Evolutionary conservation across 2,888 invertebrate species (phyloP).

Genomic region (Flexamia atlantica): DNA sequence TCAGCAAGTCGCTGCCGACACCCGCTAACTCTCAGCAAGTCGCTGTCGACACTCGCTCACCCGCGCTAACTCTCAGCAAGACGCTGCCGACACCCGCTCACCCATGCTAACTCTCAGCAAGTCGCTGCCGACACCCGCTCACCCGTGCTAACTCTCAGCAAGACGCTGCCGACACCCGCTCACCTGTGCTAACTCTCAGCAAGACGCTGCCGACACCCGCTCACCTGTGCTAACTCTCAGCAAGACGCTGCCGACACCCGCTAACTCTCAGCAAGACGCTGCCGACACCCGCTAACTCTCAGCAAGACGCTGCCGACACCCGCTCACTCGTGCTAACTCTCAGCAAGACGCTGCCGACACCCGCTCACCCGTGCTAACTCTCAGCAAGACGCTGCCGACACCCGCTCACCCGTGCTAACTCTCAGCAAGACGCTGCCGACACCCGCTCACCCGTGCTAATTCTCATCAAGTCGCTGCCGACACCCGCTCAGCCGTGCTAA

Average conservation of each 20-base stretch:
- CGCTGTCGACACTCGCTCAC: background rate
- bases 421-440: background rate
- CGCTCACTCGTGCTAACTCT: background rate
- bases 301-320: slow-evolving; percentile 38
- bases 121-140: no score
- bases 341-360: background rate
- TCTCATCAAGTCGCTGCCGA: background rate
- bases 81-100: no score
- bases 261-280: background rate
- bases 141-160: no score
- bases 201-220: background rate
- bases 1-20: background rate
- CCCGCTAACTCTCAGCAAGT: background rate
- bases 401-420: background rate
- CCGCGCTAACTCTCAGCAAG: no score
- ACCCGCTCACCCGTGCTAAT: background rate
- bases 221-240: background rate
- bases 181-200: background rate
- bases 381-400: background rate
- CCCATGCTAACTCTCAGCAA: no score
- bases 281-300: background rate
- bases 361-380: background rate
- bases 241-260: background rate
- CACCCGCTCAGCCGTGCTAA: background rate
- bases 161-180: background rate